Base-by-base conservation (phyloP, 1,140 invertebrate genomes). In the Heterodera schachtii region DNA sequence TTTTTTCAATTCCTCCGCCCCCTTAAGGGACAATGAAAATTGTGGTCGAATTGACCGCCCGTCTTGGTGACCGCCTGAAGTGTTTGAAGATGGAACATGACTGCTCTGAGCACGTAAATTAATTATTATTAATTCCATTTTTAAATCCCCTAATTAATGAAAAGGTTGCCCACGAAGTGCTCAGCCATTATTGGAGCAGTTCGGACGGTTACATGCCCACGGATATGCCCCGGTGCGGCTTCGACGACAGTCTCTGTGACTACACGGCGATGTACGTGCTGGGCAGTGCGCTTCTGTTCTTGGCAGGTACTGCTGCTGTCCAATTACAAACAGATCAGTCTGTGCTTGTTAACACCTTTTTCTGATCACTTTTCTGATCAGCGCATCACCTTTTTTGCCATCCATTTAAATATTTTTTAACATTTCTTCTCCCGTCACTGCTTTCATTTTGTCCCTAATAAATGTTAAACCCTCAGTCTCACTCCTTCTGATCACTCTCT, bases 161-260 rank as follows among this genome's bases (percentile, higher is more conserved):
- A 64, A 41, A 82, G 81, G 85, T 89, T 21, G 89, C 87, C 31
- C 87, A 90, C 79, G 88, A 89, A 82, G 81, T 82, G 11, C 75
- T 88, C 19, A 82, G 81, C 19, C 81, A 85, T 66, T 89, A 89
- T 74, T 89, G 89, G 89, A 79, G 69, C 70, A 83, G 87, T 2
- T 84, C 66, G 46, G 77, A 78, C 47, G 77, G 77, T 43, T 78
- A 69, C 47, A 70, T 78, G 77, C 77, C 77, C 6, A 3, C 52
- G 31, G 88, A 90, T 66, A 82, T 89, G 11, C 88, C 88, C 16
- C 79, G 83, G 69, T 89, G 88, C 78, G 88, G 88, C 41, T 89
- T 89, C 69, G 88, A 89, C 70, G 89, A 86, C 47, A 77, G 84
- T 21, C 81, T 90, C 3, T 89, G 88, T 75, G 89, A 89, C 49